These are phyloP conservation scores for Tipula vernalis DNA, from an alignment of 2,888 invertebrate species.

Conservation along the genomic window DNA sequence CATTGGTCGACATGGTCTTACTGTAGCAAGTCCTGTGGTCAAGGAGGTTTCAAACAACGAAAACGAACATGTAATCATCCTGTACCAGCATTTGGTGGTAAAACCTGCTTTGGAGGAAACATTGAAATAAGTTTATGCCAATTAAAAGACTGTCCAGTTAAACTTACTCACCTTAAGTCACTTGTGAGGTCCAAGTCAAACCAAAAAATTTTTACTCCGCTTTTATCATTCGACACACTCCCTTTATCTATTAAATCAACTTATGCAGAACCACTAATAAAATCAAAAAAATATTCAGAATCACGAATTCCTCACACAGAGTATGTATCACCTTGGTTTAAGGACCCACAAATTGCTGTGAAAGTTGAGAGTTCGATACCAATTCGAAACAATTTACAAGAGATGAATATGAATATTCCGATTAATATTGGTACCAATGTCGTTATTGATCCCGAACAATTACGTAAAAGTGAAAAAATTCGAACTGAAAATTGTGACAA, in stretches of 20 bases:
- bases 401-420: neutral
- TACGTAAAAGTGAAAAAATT: neutral
- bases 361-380: neutral
- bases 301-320: neutral
- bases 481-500: neutral
- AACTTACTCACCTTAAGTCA: neutral
- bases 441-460: neutral
- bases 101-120: conserved; percentile 26
- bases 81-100: conserved; percentile 32
- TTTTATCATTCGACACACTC: neutral
- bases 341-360: neutral
- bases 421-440: neutral
- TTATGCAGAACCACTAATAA: neutral
- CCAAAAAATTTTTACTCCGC: neutral
- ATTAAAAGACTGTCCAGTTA: neutral
- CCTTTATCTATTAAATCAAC: neutral
- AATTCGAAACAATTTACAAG: neutral
- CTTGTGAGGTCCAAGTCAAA: neutral
- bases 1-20: conserved; percentile 29
- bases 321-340: neutral
- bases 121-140: conserved; percentile 17
- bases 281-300: neutral
- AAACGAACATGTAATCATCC: conserved; percentile 27
- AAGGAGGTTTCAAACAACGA: conserved; percentile 23
- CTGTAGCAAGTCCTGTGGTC: conserved; percentile 31